Conservation (phyloP, 2,797 vertebrate genomes). For the Odontamblyopus rebecca region DNA sequence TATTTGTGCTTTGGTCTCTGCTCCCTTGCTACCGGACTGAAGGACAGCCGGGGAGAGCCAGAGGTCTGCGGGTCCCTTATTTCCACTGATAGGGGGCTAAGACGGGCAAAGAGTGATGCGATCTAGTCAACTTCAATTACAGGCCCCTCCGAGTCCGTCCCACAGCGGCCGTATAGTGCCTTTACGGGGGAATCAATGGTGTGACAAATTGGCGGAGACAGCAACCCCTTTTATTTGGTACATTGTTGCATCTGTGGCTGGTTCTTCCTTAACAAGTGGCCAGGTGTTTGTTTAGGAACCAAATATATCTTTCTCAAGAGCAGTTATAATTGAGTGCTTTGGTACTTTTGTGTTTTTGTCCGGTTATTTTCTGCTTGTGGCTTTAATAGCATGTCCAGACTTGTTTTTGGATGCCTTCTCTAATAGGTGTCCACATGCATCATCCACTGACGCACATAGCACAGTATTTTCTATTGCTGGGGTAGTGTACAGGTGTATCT, state of each 20-base stretch:
- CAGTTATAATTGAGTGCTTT: slow-evolving; percentile 70
- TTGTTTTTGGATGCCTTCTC: slow-evolving; percentile 61
- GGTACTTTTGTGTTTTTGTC: slow-evolving; percentile 66
- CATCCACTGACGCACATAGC: slow-evolving; percentile 30
- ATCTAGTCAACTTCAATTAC: slow-evolving; percentile 75
- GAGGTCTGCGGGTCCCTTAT: slow-evolving; percentile 65
- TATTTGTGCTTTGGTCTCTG: slow-evolving; percentile 58
- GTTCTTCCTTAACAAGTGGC: slow-evolving; percentile 34
- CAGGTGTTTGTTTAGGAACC: slow-evolving; percentile 28
- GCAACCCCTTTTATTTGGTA: slow-evolving; percentile 69
- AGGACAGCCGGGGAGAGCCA: slow-evolving; percentile 50
- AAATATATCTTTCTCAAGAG: slow-evolving; percentile 47
- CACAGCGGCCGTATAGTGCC: slow-evolving; percentile 64
- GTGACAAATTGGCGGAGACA: slow-evolving; percentile 78
- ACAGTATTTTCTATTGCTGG: slow-evolving; percentile 31
- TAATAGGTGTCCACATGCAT: slow-evolving; percentile 56
- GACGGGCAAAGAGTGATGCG: slow-evolving; percentile 62
- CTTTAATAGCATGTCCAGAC: slow-evolving; percentile 63
- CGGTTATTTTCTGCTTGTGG: slow-evolving; percentile 63
- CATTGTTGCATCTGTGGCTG: slow-evolving; percentile 54
- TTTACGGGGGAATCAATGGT: slow-evolving; percentile 77
- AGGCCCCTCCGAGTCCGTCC: slow-evolving; percentile 64
- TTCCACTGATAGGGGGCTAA: slow-evolving; percentile 66
- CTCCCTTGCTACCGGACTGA: slow-evolving; percentile 16
- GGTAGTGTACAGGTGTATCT: slow-evolving; percentile 29